A percentile compares a stretch with the other conserved stretches of the same genome.
Conservation (phyloP, 1,140 invertebrate genomes). For the Arion vulgaris region DNA sequence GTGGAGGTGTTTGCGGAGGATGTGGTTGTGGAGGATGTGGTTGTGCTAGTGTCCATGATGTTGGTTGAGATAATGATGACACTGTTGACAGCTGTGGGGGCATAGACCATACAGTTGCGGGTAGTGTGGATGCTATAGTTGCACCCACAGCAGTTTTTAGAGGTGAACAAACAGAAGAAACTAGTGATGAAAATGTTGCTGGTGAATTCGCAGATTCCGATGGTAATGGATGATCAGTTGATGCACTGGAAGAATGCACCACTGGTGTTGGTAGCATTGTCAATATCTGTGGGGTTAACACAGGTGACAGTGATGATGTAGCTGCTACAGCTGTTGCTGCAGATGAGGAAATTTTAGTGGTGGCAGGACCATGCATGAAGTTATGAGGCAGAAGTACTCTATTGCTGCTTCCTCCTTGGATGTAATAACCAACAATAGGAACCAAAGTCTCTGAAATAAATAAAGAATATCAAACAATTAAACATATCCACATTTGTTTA, state of each 20-base stretch:
- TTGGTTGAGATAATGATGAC: background rate
- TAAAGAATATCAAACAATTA: too few species aligned
- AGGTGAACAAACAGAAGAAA: background rate
- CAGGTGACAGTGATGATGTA: background rate
- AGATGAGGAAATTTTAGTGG: background rate
- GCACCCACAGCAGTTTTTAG: background rate
- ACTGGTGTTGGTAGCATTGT: background rate
- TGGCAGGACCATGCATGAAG: background rate
- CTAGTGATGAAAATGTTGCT: background rate
- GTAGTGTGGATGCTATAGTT: background rate
- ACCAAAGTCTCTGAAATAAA: slow-evolving; percentile 34
- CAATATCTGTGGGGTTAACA: background rate
- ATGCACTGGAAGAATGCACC: background rate
- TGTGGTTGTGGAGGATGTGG: background rate
- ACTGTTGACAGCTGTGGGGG: background rate
- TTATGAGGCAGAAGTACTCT: slow-evolving; percentile 22
- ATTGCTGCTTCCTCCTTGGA: background rate
- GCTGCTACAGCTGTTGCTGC: background rate
- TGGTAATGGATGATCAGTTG: background rate
- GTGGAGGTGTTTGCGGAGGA: background rate
- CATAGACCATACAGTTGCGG: background rate
- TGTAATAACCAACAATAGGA: slow-evolving; percentile 25
- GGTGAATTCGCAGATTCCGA: background rate
- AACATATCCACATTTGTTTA: too few species aligned
- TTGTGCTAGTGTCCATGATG: background rate